Evolutionary conservation across 2,113 vertebrate species (phyloP).

Genomic region (Pterocles orientalis): DNA sequence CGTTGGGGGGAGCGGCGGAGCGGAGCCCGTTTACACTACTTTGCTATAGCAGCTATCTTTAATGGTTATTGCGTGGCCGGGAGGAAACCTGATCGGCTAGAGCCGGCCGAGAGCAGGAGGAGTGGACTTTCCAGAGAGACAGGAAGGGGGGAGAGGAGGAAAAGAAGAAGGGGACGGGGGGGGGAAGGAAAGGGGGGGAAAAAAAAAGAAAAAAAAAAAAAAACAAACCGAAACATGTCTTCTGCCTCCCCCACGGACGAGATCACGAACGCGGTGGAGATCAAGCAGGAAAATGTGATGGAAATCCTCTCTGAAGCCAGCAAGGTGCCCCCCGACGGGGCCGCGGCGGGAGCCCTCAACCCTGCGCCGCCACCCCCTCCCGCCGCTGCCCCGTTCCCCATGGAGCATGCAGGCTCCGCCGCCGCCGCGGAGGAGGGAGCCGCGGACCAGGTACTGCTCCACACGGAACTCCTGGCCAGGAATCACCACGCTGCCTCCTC

Average conservation of each 20-base stretch:
- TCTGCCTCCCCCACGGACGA: conserved; percentile 94
- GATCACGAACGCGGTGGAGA: conserved; percentile 88
- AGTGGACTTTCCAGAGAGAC: conserved; percentile 84
- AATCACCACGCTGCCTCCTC: conserved; percentile 75
- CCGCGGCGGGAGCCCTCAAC: conserved; percentile 53
- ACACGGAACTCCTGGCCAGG: conserved; percentile 85
- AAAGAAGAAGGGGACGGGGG: conserved; percentile 28
- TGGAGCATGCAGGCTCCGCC: conserved; percentile 83
- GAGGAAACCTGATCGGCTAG: conserved; percentile 95
- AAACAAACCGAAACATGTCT: conserved; percentile 88
- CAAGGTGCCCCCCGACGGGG: conserved; percentile 34
- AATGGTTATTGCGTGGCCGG: conserved; percentile 93
- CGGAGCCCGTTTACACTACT: conserved; percentile 85
- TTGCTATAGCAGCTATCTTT: conserved; percentile 87
- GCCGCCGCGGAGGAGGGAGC: conserved; percentile 82
- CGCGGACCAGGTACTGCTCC: conserved; percentile 82
- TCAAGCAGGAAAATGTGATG: conserved; percentile 96
- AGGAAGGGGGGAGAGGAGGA: conserved; percentile 62
- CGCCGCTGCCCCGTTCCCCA: conserved; percentile 81
- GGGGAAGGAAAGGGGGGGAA: conserved; percentile 47
- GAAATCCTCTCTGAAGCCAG: conserved; percentile 76
- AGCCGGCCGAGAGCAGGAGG: conserved; percentile 86
- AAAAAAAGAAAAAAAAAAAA: conserved; percentile 38
- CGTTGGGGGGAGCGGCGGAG: conserved; percentile 75
- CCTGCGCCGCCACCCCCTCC: conserved; percentile 72